Evolutionary conservation across 2,113 vertebrate genomes (phyloP).

Genomic region (Tyrannus savana): DNA sequence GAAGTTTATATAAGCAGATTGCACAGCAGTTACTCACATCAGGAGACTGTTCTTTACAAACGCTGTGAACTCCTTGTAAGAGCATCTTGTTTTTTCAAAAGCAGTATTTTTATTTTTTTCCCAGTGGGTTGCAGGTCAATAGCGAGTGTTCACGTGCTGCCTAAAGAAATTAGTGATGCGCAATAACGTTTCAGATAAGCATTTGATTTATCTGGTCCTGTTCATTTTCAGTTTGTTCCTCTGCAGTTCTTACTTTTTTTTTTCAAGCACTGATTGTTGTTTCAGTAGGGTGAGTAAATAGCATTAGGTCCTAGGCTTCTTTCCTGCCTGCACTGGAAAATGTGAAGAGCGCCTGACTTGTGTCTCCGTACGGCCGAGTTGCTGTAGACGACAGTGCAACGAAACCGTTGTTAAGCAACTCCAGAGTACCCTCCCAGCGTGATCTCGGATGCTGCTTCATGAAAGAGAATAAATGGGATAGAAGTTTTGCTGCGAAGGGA

Average conservation of each 20-base stretch:
- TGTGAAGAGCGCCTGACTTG: background rate
- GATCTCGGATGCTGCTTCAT: background rate
- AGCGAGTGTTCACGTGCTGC: background rate
- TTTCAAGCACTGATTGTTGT: conserved; percentile 17
- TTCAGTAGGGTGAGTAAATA: background rate
- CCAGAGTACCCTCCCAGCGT: background rate
- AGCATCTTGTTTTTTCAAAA: conserved; percentile 10
- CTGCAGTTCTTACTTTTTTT: background rate
- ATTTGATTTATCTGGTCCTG: conserved; percentile 4
- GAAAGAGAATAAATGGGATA: background rate
- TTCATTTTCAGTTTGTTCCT: conserved; percentile 28
- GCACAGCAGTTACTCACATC: background rate
- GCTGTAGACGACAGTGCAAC: background rate
- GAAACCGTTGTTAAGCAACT: background rate
- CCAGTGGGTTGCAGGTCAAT: background rate
- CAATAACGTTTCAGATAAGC: background rate
- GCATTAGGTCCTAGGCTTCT: background rate
- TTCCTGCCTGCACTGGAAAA: background rate
- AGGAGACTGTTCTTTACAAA: background rate
- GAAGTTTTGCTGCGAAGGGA: background rate
- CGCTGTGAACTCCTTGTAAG: background rate
- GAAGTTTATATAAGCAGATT: conserved; percentile 14
- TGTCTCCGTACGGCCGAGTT: background rate
- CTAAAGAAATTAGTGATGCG: background rate
- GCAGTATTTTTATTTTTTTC: background rate